Conservation (phyloP, 2,797 vertebrate genomes). For the Poeciliopsis turneri region DNA sequence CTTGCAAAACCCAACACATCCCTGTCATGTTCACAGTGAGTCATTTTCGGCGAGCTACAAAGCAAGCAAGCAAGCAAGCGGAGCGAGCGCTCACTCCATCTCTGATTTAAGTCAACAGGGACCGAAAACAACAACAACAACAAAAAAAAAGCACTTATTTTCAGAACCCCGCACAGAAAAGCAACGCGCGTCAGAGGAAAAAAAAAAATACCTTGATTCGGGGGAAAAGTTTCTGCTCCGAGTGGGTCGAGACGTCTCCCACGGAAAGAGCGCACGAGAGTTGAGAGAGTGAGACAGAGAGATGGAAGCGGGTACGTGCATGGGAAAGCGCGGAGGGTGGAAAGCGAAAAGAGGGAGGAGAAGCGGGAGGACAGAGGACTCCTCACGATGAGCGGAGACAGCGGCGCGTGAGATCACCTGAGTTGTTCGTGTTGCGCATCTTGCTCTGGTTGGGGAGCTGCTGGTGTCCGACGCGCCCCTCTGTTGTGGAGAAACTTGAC, state of each 20-base stretch:
- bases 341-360: not conserved
- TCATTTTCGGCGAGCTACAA: slow-evolving; percentile 47
- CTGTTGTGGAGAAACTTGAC: slow-evolving; percentile 95
- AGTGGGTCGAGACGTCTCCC: slow-evolving; percentile 64
- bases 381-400: slow-evolving; percentile 38
- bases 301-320: slow-evolving; percentile 43
- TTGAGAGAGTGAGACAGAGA: slow-evolving; percentile 49
- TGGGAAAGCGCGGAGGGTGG: slow-evolving; percentile 28
- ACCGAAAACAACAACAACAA: slow-evolving; percentile 1
- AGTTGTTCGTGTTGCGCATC: slow-evolving; percentile 98
- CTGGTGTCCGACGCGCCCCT: slow-evolving; percentile 90
- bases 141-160: slow-evolving; percentile 15
- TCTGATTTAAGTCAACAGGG: slow-evolving; percentile 26
- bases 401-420: slow-evolving; percentile 86
- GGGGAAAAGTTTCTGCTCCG: slow-evolving; percentile 66
- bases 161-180: not conserved
- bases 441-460: slow-evolving; percentile 84
- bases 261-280: slow-evolving; percentile 58
- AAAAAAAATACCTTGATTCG: slow-evolving; percentile 74
- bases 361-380: slow-evolving; percentile 12
- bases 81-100: slow-evolving; percentile 38
- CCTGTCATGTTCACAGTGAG: slow-evolving; percentile 53
- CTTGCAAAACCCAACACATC: slow-evolving; percentile 62
- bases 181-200: slow-evolving; percentile 33
- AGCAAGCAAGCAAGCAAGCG: slow-evolving; percentile 15